Conservation (phyloP, 1,140 invertebrate genomes). For the Drosophila erecta region DNA sequence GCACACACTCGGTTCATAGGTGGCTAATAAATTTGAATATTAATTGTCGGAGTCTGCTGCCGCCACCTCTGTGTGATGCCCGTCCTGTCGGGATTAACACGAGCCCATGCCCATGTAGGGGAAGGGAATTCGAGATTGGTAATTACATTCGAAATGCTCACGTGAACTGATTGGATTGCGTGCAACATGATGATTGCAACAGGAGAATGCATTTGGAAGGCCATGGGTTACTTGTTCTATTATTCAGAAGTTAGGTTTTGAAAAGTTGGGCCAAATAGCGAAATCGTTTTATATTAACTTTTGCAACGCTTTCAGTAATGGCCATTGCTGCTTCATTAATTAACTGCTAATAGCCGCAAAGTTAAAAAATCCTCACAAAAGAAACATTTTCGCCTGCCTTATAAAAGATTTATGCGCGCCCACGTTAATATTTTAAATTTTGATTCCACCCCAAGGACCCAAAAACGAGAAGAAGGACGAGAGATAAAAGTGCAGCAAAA, state of each 20-base stretch:
- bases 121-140: slow-evolving; percentile 33
- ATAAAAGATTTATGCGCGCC: slow-evolving; percentile 53
- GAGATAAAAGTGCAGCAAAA: slow-evolving; percentile 44
- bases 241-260: neutral
- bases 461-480: slow-evolving; percentile 13
- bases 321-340: slow-evolving; percentile 28
- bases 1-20: slow-evolving; percentile 83
- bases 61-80: slow-evolving; percentile 13
- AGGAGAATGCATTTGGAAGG: no score
- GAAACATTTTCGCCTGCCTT: slow-evolving; percentile 25
- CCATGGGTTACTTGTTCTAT: neutral
- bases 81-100: slow-evolving; percentile 69
- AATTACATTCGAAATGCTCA: slow-evolving; percentile 36
- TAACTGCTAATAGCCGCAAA: slow-evolving; percentile 19
- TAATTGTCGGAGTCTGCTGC: slow-evolving; percentile 81
- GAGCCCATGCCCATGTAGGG: slow-evolving; percentile 34
- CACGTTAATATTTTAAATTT: slow-evolving; percentile 71
- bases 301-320: neutral
- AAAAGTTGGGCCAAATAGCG: neutral
- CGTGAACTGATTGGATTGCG: slow-evolving; percentile 41
- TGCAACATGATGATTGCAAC: slow-evolving; percentile 13
- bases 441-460: slow-evolving; percentile 63
- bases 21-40: slow-evolving; percentile 85
- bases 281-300: neutral
- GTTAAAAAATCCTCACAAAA: slow-evolving; percentile 5